phyloP scores from a whole-genome alignment of 2,888 invertebrate genomes.

The Blastobasis adustella region DNA sequence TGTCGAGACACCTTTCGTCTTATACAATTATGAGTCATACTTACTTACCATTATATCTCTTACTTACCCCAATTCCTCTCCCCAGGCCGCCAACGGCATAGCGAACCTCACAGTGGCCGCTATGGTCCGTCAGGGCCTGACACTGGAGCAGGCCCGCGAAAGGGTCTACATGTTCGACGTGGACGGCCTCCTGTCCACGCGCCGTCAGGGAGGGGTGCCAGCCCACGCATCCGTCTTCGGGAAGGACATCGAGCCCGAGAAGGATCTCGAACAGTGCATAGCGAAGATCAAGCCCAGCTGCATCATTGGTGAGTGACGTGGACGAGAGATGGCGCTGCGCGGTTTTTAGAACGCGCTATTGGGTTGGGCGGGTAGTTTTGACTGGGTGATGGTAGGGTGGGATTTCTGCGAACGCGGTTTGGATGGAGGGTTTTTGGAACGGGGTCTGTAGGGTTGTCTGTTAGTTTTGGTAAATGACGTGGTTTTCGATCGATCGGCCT shows the following conservation, averaged over 20 bases:
- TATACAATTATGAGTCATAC: too few relatives aligned
- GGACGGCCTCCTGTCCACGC: constrained; percentile 86
- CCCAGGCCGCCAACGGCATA: constrained; percentile 92
- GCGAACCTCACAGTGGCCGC: constrained; percentile 92
- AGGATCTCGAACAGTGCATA: constrained; percentile 86
- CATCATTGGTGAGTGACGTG: constrained; percentile 82
- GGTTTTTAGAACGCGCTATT: background rate
- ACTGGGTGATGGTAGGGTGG: too few relatives aligned
- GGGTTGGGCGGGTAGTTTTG: too few relatives aligned
- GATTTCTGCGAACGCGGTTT: too few relatives aligned
- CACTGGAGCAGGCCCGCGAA: constrained; percentile 82
- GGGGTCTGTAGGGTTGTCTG: too few relatives aligned
- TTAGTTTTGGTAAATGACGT: too few relatives aligned
- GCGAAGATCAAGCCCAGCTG: constrained; percentile 89
- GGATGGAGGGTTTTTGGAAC: too few relatives aligned
- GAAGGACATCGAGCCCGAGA: constrained; percentile 86
- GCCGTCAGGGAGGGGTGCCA: constrained; percentile 78
- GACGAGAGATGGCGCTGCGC: background rate
- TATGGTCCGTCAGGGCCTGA: constrained; percentile 83
- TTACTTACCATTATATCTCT: too few relatives aligned
- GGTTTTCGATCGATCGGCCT: too few relatives aligned
- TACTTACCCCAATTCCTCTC: background rate
- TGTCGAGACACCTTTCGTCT: too few relatives aligned
- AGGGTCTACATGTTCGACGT: constrained; percentile 97
- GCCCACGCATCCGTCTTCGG: constrained; percentile 83